These are phyloP conservation scores for Enteromius viviparus DNA, from an alignment of 2,797 vertebrate species.

Conservation along the genomic window DNA sequence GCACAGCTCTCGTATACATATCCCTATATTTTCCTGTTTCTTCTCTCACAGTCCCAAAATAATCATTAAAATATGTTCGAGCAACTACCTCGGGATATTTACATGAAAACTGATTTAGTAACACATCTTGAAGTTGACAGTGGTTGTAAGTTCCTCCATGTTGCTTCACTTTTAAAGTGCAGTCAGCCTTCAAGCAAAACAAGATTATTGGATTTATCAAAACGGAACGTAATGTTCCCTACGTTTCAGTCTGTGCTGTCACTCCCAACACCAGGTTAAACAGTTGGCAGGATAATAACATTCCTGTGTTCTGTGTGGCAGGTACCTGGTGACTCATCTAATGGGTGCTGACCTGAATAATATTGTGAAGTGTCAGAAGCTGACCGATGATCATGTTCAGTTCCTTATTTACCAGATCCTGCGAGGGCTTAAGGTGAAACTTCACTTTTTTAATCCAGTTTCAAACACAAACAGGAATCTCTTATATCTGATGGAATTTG, in stretches of 20 bases:
- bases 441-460: neutral
- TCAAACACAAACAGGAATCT: neutral
- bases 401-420: slow-evolving; percentile 99
- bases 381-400: slow-evolving; percentile 98
- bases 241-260: neutral
- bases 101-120: neutral
- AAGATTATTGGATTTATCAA: neutral
- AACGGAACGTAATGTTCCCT: slow-evolving; percentile 22
- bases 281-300: slow-evolving; percentile 3
- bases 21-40: neutral
- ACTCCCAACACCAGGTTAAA: slow-evolving; percentile 6
- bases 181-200: neutral
- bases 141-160: neutral
- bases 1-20: neutral
- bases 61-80: neutral
- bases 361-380: slow-evolving; percentile 99
- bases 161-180: neutral
- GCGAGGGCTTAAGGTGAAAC: slow-evolving; percentile 92
- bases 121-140: neutral
- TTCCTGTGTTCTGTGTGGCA: slow-evolving; percentile 66
- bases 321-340: slow-evolving; percentile 97
- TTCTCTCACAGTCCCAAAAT: neutral
- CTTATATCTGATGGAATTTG: neutral
- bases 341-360: slow-evolving; percentile 99
- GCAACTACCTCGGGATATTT: slow-evolving; percentile 20